These are phyloP conservation scores for Pseudochirops corinnae DNA, from an alignment of 2,797 vertebrate species.

Conservation along the genomic window DNA sequence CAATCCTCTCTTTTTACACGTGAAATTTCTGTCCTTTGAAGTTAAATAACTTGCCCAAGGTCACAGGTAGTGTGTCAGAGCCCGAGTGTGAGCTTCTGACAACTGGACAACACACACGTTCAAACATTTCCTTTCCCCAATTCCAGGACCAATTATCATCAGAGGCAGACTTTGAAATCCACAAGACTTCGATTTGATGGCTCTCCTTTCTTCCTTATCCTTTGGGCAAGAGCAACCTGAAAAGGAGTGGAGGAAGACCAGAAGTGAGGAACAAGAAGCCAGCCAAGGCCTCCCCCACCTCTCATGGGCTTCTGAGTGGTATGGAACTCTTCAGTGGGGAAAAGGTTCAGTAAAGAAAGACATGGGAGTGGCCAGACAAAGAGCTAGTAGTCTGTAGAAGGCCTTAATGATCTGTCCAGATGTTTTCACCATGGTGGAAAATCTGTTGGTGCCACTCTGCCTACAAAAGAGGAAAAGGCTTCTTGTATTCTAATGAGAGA, in stretches of 20 bases:
- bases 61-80: not conserved
- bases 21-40: not conserved
- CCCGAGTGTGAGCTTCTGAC: not conserved
- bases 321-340: not conserved
- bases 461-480: constrained; percentile 71
- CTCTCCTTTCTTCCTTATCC: not conserved
- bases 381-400: constrained; percentile 17
- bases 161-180: not conserved
- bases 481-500: constrained; percentile 72
- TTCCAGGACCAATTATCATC: not conserved
- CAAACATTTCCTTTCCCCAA: not conserved
- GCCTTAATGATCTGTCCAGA: constrained; percentile 53
- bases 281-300: not conserved
- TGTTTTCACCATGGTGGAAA: constrained; percentile 76
- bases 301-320: not conserved
- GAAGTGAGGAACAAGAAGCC: not conserved
- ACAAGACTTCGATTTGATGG: not conserved
- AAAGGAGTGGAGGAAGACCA: not conserved
- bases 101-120: not conserved
- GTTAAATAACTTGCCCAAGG: not conserved
- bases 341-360: not conserved
- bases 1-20: not conserved
- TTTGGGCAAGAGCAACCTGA: not conserved
- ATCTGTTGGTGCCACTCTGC: constrained; percentile 77
- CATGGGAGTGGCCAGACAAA: accelerated